Evolutionary conservation across 2,797 vertebrate species (phyloP), one percentile per base, ranked within the genome.

Genomic region (Fistularia tabacaria): DNA sequence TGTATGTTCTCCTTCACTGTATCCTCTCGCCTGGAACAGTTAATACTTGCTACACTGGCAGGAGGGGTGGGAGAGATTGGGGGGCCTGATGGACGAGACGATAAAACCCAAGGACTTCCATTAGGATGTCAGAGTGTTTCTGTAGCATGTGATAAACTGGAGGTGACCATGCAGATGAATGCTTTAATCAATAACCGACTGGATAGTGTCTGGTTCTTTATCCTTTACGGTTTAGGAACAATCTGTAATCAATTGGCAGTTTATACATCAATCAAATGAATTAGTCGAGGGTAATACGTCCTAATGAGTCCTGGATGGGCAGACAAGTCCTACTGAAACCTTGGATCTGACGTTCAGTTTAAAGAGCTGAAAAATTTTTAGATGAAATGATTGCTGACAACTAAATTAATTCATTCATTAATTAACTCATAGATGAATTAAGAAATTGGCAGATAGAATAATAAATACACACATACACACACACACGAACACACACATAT

Each of bases 1-100:
- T 76, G 70, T 80, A 80, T 79, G 42, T 61, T 72, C 57, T 64
- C 54, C 43, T 63, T 58, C 41, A 25, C 51, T 38, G 37, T 10
- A 13, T 42, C 53, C 57, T 58, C 15, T 6, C 51, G 70, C 66
- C 55, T 13, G 14, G 58, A 69, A 49, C 62, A 69, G 62, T 79
- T 63, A 73, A 72, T 51, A 37, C 14, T 6, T 36, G 36, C 36
- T 37, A 49, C 48, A 8, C 14, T 13, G 48, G 11, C 39, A 10
- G 13, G 49, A 37, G 51, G 46, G 38, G 25, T 25, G 25, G 25
- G 25, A 25, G 25, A 25, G 25, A 2, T 3, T 25, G 45, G 37
- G 43, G 44, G 11, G 57, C 40, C 1, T 41, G 51, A 53, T 15
- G 25, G 47, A 56, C 10, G 43, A 10, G 51, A 25, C 25, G 25